Conservation (phyloP, 2,888 invertebrate genomes). For the Parnassius apollo region DNA sequence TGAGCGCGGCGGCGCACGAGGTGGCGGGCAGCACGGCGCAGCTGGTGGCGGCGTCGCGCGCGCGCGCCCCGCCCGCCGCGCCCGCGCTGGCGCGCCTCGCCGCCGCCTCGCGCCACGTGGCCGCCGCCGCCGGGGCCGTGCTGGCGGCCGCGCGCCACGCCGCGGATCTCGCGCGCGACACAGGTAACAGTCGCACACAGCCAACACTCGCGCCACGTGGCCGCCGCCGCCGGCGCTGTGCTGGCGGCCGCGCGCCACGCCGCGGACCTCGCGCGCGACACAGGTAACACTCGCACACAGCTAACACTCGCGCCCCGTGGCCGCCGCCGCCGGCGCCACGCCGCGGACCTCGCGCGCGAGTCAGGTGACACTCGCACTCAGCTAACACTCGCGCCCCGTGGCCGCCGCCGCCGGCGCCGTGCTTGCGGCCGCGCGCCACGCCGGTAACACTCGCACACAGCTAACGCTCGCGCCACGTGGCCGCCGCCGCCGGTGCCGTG, state of each 20-base stretch:
- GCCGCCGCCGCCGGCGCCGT: constrained; percentile 95
- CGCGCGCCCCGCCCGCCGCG: constrained; percentile 94
- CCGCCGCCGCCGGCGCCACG: constrained; percentile 93
- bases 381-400: constrained; percentile 90
- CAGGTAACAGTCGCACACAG: constrained; percentile 88
- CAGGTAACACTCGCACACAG: background rate
- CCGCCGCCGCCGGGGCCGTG: constrained; percentile 94
- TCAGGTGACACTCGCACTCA: constrained; percentile 72
- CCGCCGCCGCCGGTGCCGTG: constrained; percentile 74
- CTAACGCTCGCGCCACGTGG: constrained; percentile 88
- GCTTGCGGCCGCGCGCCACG: constrained; percentile 89
- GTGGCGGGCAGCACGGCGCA: constrained; percentile 97
- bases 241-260: constrained; percentile 73
- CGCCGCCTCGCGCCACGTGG: constrained; percentile 92
- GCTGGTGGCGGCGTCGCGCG: constrained; percentile 97
- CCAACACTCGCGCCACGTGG: constrained; percentile 91
- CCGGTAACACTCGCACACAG: constrained; percentile 83
- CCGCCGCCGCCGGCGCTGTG: constrained; percentile 83
- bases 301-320: constrained; percentile 87
- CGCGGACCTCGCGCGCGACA: constrained; percentile 1
- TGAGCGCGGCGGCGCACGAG: constrained; percentile 98
- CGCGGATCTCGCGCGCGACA: constrained; percentile 91
- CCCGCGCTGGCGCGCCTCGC: constrained; percentile 89
- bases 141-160: constrained; percentile 97
- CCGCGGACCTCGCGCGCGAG: constrained; percentile 92